Conservation (phyloP, 2,888 invertebrate species). For the Teleiodes luculella region DNA sequence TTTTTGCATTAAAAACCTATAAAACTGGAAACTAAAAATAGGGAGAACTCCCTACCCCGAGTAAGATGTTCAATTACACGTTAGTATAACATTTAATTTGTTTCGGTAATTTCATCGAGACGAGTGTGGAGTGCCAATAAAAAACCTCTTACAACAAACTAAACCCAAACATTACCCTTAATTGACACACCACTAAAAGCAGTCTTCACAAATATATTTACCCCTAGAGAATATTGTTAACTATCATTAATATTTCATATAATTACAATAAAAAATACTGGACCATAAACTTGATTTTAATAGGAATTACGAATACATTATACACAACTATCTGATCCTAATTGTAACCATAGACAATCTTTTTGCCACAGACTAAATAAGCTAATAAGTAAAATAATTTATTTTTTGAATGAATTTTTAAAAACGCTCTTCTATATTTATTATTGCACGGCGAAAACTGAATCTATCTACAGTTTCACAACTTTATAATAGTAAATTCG, state of each 20-base stretch:
- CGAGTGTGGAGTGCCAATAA: background rate
- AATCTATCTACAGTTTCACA: background rate
- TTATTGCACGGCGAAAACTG: constrained; percentile 30
- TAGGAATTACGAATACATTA: constrained; percentile 57
- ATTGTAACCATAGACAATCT: constrained; percentile 15
- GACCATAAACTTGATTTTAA: constrained; percentile 70
- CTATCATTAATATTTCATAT: constrained; percentile 26
- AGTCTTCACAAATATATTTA: constrained; percentile 66
- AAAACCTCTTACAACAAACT: constrained; percentile 26
- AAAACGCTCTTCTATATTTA: constrained; percentile 20
- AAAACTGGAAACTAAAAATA: no score
- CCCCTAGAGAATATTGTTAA: constrained; percentile 27
- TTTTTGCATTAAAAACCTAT: no score
- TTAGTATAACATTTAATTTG: no score
- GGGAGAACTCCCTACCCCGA: no score
- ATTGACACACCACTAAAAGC: constrained; percentile 74
- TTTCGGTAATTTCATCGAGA: no score
- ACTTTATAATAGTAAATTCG: background rate
- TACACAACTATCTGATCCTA: constrained; percentile 20
- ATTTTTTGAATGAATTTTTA: constrained; percentile 29
- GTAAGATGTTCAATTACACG: no score
- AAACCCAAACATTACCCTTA: constrained; percentile 37
- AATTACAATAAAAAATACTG: constrained; percentile 63
- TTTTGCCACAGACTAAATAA: constrained; percentile 13
- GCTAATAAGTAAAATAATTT: constrained; percentile 23